Evolutionary conservation across 2,888 invertebrate species (phyloP).

Genomic region (Cosmia pyralina): DNA sequence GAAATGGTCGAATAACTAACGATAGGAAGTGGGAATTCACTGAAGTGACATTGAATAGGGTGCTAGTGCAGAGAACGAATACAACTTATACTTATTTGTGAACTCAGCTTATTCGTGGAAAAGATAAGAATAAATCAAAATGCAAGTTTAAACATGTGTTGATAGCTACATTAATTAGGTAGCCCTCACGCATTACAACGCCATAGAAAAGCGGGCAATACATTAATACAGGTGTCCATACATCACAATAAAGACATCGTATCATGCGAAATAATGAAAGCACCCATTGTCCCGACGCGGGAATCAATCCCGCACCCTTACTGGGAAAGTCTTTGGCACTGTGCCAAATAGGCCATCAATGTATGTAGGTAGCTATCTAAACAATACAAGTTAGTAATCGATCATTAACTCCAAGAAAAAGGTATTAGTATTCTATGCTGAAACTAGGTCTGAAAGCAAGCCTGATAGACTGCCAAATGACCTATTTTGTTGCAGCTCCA

Average conservation of each 20-base stretch:
- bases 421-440: conserved; percentile 45
- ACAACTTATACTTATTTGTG: no score
- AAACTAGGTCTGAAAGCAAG: conserved; percentile 11
- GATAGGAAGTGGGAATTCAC: not conserved
- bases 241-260: conserved; percentile 17
- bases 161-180: not conserved
- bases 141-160: not conserved
- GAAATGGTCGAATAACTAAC: not conserved
- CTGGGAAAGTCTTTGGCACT: conserved; percentile 32
- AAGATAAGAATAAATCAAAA: not conserved
- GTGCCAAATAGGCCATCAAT: conserved; percentile 45
- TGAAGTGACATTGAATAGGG: not conserved
- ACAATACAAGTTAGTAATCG: conserved; percentile 40
- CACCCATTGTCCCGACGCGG: conserved; percentile 33
- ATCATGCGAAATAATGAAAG: conserved; percentile 38
- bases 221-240: conserved; percentile 8
- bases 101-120: not conserved
- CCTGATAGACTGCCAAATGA: not conserved
- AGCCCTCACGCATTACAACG: not conserved
- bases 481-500: not conserved
- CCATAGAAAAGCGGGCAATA: not conserved
- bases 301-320: conserved; percentile 22
- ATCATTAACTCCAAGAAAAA: conserved; percentile 31
- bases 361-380: not conserved
- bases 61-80: not conserved